phyloP scores from a whole-genome alignment of 2,888 invertebrate genomes.

The Drosophila percnosoma region DNA sequence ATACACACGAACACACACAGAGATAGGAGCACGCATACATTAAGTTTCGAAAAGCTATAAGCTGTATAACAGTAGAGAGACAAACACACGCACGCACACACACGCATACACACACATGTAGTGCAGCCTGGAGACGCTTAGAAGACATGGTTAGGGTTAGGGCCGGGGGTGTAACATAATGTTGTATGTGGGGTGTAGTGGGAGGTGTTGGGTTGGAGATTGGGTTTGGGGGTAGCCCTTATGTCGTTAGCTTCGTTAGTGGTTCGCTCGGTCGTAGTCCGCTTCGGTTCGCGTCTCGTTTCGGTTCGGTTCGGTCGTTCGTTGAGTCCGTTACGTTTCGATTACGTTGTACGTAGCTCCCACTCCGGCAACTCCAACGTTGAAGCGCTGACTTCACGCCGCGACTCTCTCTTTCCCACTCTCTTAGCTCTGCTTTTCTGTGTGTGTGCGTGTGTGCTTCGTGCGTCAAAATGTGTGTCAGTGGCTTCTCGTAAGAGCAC shows the following conservation, averaged over 20 bases:
- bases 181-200: conserved; percentile 34
- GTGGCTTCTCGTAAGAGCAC: conserved; percentile 59
- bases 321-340: conserved; percentile 49
- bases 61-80: conserved; percentile 66
- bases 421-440: neutral
- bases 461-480: conserved; percentile 76
- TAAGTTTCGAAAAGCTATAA: conserved; percentile 71
- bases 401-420: conserved; percentile 12
- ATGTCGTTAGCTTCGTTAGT: conserved; percentile 66
- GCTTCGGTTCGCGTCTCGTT: conserved; percentile 18
- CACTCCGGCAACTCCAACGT: conserved; percentile 40
- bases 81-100: conserved; percentile 9
- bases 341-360: conserved; percentile 51
- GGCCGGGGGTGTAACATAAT: conserved; percentile 58
- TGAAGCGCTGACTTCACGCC: conserved; percentile 46
- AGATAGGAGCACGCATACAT: conserved; percentile 46
- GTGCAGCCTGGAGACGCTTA: conserved; percentile 28
- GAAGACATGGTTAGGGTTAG: conserved; percentile 24
- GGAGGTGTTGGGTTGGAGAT: conserved; percentile 1
- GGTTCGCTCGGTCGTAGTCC: conserved; percentile 33
- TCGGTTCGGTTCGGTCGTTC: conserved; percentile 18
- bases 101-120: neutral
- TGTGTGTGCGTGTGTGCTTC: conserved; percentile 22
- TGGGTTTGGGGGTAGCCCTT: conserved; percentile 22
- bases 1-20: conserved; percentile 52